Base-by-base conservation (phyloP, 2,113 vertebrate genomes). In the Fulmarus glacialis region DNA sequence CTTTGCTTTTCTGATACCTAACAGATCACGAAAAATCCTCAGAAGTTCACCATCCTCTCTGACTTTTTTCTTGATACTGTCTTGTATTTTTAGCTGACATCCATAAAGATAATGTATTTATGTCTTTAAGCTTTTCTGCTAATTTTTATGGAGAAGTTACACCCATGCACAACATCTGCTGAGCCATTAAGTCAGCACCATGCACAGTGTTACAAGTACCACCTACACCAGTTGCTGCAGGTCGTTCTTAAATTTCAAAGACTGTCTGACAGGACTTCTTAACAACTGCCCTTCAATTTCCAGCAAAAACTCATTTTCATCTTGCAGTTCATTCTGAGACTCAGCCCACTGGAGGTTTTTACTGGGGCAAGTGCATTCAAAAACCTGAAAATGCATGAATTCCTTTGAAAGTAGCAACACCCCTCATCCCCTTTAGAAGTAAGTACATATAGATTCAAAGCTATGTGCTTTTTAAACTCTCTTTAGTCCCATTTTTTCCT, bases 161-260 rank as follows among this genome's bases (percentile, higher is more conserved):
- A 77, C 84, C 91, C 91, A 14, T 89, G 87, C 91, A 82, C 34
- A 55, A 56, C 53, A 56, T 87, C 83, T 66, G 84, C 89, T 38
- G 83, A 87, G 70, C 91, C 79, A 40, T 80, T 42, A 45, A 89
- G 11, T 19, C 87, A 91, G 81, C 89, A 62, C 16, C 92, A 15
- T 11, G 77, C 66, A 19, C 32, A 23, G 58, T 8, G 38, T n/a
- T 95, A 71, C 83, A 50, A 81, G 87, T 52, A 48, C 96, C 94
- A 95, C 96, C 96, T 79, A 95, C 89, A 94, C 87, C 87, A 81
- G 3, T 89, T 97, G 94, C 96, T 96, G 90, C 92, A 92, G 96
- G 95, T 95, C 89, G 34, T 95, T 96, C 95, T 96, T 88, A 59
- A 77, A 93, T 96, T 95, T 96, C 95, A 97, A 94, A 97, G 92